These are phyloP conservation scores for Stichopus horrens DNA, from an alignment of 53 echinoderm and acorn worm species.

Conservation along the genomic window DNA sequence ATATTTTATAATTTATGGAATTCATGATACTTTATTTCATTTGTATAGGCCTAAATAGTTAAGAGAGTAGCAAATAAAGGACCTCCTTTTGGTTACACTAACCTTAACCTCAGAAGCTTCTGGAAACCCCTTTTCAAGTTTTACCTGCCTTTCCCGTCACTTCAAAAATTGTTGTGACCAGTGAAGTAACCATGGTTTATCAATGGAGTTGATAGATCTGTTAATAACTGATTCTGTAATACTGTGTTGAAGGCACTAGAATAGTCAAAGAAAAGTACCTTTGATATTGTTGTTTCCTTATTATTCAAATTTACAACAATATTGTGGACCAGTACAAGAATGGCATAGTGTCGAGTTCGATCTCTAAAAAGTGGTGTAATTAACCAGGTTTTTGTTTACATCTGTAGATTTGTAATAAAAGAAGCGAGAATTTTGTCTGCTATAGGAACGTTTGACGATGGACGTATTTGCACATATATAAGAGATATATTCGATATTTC, in stretches of 20 bases:
- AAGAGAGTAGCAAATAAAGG: neutral
- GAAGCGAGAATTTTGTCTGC: constrained; percentile 14
- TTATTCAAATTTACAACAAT: constrained; percentile 1
- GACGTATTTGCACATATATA: neutral
- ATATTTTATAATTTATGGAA: neutral
- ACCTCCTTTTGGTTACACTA: neutral
- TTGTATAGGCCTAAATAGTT: neutral
- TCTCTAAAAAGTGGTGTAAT: no score
- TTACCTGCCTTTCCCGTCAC: neutral
- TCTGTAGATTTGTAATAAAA: neutral
- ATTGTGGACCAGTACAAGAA: neutral
- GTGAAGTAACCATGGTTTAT: neutral
- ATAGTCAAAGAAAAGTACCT: neutral
- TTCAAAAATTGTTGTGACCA: neutral
- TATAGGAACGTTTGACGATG: neutral
- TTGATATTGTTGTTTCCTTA: constrained; percentile 27
- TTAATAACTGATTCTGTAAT: neutral
- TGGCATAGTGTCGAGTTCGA: no score
- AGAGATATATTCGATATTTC: constrained; percentile 8
- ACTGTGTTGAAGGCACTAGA: constrained; percentile 16
- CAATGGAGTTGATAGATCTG: neutral
- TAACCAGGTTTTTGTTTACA: neutral
- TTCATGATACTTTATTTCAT: neutral
- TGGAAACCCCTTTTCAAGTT: neutral
- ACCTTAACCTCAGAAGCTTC: neutral